Evolutionary conservation across 1,140 invertebrate species (phyloP).

Genomic region (Acyrthosiphon pisum): DNA sequence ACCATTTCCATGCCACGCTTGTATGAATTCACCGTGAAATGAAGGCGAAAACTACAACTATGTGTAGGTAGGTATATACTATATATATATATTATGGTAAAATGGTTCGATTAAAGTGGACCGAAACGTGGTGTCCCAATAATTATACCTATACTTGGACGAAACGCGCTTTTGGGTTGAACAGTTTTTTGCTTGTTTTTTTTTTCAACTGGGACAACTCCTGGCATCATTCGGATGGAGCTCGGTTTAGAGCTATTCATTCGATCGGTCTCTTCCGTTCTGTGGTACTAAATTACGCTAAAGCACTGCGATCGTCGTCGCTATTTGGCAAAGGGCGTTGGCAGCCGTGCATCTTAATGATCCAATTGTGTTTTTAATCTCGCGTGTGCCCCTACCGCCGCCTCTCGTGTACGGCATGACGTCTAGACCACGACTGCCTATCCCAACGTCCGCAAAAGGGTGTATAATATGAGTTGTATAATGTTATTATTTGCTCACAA

Average conservation of each 20-base stretch:
- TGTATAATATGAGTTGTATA: background rate
- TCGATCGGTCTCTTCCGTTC: constrained; percentile 6
- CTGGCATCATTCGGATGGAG: constrained; percentile 9
- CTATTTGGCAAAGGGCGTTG: constrained; percentile 13
- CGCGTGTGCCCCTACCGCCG: background rate
- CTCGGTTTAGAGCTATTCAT: background rate
- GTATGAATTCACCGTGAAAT: background rate
- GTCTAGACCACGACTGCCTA: background rate
- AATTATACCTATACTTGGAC: background rate
- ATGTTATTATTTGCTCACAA: background rate
- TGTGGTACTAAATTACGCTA: background rate
- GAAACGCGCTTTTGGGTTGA: background rate
- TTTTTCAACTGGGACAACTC: background rate
- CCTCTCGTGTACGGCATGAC: background rate
- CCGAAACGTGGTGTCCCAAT: background rate
- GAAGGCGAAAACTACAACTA: background rate
- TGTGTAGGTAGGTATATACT: no score
- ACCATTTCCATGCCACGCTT: background rate
- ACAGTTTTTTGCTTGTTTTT: constrained; percentile 13
- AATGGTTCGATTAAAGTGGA: background rate
- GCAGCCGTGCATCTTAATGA: background rate
- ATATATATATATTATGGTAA: no score
- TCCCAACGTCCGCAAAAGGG: background rate
- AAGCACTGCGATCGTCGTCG: background rate
- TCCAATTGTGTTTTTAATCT: constrained; percentile 28